Evolutionary conservation across 2,113 vertebrate species (phyloP).

Genomic region (Seriola quinqueradiata): DNA sequence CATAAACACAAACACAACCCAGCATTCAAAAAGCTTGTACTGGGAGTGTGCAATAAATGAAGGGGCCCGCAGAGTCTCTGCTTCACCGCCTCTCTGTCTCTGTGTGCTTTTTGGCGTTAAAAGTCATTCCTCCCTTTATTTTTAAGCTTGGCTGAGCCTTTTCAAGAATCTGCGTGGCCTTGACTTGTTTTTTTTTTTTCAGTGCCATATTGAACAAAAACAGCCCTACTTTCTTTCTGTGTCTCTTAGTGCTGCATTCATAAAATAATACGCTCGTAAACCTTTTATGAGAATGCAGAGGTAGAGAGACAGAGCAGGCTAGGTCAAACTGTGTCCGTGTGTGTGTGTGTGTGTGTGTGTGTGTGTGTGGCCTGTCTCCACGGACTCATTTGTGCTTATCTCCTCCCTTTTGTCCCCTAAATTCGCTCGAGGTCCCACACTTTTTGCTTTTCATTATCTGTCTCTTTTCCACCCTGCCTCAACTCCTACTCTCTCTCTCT

Average conservation of each 20-base stretch:
- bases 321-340: slow-evolving; percentile 37
- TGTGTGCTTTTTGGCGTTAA: slow-evolving; percentile 47
- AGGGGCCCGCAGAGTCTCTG: slow-evolving; percentile 42
- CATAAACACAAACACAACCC: background rate
- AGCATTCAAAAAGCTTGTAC: slow-evolving; percentile 16
- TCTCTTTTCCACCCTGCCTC: slow-evolving; percentile 18
- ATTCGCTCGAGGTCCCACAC: slow-evolving; percentile 55
- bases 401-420: slow-evolving; percentile 60
- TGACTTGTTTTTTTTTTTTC: slow-evolving; percentile 41
- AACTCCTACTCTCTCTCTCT: slow-evolving; percentile 6
- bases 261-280: slow-evolving; percentile 58
- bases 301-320: slow-evolving; percentile 23
- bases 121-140: slow-evolving; percentile 68
- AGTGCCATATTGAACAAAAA: slow-evolving; percentile 48
- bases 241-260: slow-evolving; percentile 43
- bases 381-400: slow-evolving; percentile 62
- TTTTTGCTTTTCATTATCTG: slow-evolving; percentile 36
- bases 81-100: slow-evolving; percentile 47
- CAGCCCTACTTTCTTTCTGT: slow-evolving; percentile 42
- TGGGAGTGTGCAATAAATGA: slow-evolving; percentile 48
- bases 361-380: slow-evolving; percentile 55
- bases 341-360: slow-evolving; percentile 53
- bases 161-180: slow-evolving; percentile 50
- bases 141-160: slow-evolving; percentile 67
- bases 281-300: slow-evolving; percentile 52